Conservation (phyloP, 1,140 invertebrate genomes). For the Drosophila takahashii region DNA sequence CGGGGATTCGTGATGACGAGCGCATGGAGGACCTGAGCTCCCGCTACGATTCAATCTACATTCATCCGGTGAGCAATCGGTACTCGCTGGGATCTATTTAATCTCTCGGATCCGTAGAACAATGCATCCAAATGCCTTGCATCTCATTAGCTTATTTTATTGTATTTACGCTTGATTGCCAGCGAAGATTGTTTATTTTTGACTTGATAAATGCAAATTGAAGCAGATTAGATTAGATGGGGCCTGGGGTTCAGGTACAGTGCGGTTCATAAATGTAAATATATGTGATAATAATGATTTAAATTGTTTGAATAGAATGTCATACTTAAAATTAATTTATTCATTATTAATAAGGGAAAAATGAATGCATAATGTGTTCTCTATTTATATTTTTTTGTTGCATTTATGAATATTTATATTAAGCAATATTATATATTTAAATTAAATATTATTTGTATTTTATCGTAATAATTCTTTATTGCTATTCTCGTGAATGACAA, state of each 20-base stretch:
- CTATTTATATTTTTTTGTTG: background rate
- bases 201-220: slow-evolving; percentile 20
- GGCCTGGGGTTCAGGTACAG: background rate
- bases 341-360: background rate
- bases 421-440: too few relatives aligned
- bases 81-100: background rate
- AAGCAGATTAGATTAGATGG: slow-evolving; percentile 39
- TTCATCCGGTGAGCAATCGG: slow-evolving; percentile 90
- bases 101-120: background rate
- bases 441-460: background rate
- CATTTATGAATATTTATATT: background rate
- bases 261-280: slow-evolving; percentile 2
- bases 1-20: slow-evolving; percentile 86
- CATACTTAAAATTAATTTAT: slow-evolving; percentile 4
- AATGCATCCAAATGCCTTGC: background rate
- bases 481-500: too few relatives aligned
- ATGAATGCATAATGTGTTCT: background rate
- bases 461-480: background rate
- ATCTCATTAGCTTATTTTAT: background rate
- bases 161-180: slow-evolving; percentile 30
- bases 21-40: slow-evolving; percentile 90
- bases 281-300: background rate
- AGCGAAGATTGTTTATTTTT: slow-evolving; percentile 6
- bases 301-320: background rate
- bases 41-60: slow-evolving; percentile 93